A percentile compares a stretch with the other conserved stretches of the same genome.
Evolutionary conservation across 2,797 vertebrate species (phyloP).

Genomic region (Protosalanx chinensis): DNA sequence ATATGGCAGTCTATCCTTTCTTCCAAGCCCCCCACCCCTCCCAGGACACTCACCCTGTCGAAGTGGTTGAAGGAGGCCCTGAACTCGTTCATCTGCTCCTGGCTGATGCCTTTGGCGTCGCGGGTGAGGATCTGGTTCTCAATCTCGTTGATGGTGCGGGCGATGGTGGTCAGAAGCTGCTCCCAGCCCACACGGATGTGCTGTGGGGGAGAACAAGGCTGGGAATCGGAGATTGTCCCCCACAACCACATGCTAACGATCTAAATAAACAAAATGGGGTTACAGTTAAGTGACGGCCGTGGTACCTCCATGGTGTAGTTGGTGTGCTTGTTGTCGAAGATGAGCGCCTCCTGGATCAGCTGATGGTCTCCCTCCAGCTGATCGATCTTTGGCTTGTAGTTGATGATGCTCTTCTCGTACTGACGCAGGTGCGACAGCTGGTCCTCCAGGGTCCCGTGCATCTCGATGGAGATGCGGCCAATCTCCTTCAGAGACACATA

Average conservation of each 20-base stretch:
- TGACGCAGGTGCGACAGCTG: constrained; percentile 91
- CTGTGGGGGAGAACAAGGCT: constrained; percentile 56
- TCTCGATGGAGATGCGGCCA: constrained; percentile 96
- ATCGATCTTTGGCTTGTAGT: constrained; percentile 99
- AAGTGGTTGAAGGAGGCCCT: constrained; percentile 98
- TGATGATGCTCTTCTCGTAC: constrained; percentile 96
- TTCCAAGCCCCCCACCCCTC: background rate
- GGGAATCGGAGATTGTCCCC: background rate
- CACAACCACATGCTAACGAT: no score
- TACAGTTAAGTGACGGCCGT: background rate
- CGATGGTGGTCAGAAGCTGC: constrained; percentile 96
- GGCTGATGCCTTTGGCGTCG: constrained; percentile 97
- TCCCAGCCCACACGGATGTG: constrained; percentile 99
- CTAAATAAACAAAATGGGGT: no score
- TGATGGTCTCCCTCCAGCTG: constrained; percentile 96
- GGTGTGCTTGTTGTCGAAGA: constrained; percentile 98
- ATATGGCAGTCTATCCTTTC: background rate
- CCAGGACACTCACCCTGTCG: constrained; percentile 82
- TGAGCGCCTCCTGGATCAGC: constrained; percentile 93
- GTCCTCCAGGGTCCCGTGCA: constrained; percentile 96
- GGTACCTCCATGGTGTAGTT: constrained; percentile 98
- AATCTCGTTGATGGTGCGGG: constrained; percentile 95
- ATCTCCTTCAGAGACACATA: constrained; percentile 81
- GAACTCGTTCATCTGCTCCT: constrained; percentile 97
- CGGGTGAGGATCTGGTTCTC: constrained; percentile 97